phyloP scores from a whole-genome alignment of 2,113 vertebrate genomes.

The Rhagologus leucostigma region DNA sequence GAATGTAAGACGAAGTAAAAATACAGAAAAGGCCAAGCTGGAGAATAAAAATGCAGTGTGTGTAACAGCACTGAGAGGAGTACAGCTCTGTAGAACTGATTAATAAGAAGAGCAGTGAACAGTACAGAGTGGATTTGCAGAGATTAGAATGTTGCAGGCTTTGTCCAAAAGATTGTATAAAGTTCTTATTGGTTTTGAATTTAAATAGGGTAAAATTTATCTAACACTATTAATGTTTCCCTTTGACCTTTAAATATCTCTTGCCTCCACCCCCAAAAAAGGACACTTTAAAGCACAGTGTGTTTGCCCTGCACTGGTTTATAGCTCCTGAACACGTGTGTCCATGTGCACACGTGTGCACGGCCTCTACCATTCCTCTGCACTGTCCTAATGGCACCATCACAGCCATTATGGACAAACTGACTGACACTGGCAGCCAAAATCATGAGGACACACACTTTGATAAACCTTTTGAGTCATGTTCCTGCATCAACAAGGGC shows the following conservation, averaged over 20 bases:
- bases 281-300: conserved; percentile 1
- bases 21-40: conserved; percentile 55
- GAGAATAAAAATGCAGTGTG: conserved; percentile 69
- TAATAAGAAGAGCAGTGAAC: conserved; percentile 65
- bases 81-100: conserved; percentile 64
- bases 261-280: background rate
- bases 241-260: conserved; percentile 50
- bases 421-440: background rate
- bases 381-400: background rate
- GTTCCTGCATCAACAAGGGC: background rate
- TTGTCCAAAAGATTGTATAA: conserved; percentile 67
- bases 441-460: background rate
- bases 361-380: background rate
- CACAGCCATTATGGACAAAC: background rate
- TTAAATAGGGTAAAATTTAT: conserved; percentile 60
- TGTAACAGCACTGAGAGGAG: conserved; percentile 43
- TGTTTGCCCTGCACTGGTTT: background rate
- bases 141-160: conserved; percentile 71
- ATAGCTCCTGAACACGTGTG: background rate
- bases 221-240: conserved; percentile 29
- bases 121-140: conserved; percentile 71
- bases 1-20: conserved; percentile 70
- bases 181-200: conserved; percentile 70
- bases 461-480: background rate
- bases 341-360: background rate